Evolutionary conservation across 2,888 invertebrate species (phyloP), one percentile per base, ranked within the genome.

Genomic region (Kryphioiulus occultus): DNA sequence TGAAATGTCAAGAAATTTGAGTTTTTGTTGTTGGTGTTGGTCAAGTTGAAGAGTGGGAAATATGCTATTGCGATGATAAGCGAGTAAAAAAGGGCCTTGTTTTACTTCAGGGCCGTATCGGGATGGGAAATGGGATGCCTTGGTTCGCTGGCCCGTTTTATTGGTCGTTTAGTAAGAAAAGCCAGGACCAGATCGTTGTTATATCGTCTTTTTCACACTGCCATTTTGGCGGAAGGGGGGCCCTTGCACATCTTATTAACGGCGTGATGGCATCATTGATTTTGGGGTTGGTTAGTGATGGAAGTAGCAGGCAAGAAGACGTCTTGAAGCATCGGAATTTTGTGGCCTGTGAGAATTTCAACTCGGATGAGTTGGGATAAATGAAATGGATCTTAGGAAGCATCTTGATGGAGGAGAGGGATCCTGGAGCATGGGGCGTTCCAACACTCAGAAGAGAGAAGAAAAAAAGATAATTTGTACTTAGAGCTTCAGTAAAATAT

Each of bases 211-310:
- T 68, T 68, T 68, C 68, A 68, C 68, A 68, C 68, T 26, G 68
- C 26, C 68, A 68, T 68, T 68, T 68, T 68, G 68, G 68, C 22
- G 26, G 68, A 68, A 12, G 26, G 26, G 68, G 22, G 68, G 12
- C 26, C 68, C 68, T 9, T n/a, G 68, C 68, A 68, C 68, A 68
- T 68, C 68, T 68, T 68, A 68, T 68, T 68, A 68, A 68, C 68
- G 68, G 68, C 68, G 68, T 68, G 68, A 68, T 68, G 68, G 68
- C 68, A 68, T 68, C 68, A 68, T 68, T 68, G 68, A 68, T 68
- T 68, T 68, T 68, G n/a, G 68, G 68, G 68, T 68, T 68, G 68
- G 68, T 68, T 68, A 68, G 68, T 68, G 68, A 68, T 68, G 68
- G 26, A 12, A 68, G 68, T 68, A 7, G 26, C 68, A 26, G 68